Evolutionary conservation across 2,888 invertebrate genomes (phyloP).

Genomic region (Sympetrum striolatum): DNA sequence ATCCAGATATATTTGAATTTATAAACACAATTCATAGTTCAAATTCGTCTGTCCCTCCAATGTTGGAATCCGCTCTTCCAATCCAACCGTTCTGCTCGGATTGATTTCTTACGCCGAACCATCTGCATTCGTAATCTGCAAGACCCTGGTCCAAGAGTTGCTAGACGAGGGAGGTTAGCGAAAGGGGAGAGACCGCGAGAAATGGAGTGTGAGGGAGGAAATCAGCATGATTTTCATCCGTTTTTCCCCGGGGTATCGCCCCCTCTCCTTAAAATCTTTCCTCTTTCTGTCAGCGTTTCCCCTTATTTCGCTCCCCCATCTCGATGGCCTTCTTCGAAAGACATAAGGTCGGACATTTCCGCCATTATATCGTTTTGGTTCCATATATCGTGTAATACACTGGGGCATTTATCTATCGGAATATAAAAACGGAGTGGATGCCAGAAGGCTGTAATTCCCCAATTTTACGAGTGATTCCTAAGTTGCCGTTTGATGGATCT

Average conservation of each 20-base stretch:
- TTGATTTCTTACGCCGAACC: slow-evolving; percentile 32
- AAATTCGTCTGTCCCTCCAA: not conserved
- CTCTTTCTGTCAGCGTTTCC: not conserved
- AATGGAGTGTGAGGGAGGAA: slow-evolving; percentile 7
- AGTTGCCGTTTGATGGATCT: no score
- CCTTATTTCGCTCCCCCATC: not conserved
- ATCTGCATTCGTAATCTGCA: slow-evolving; percentile 32
- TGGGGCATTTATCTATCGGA: not conserved
- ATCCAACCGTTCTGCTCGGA: not conserved
- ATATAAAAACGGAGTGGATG: not conserved
- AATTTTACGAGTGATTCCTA: no score
- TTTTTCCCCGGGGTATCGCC: slow-evolving; percentile 14
- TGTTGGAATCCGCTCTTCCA: not conserved
- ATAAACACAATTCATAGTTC: not conserved
- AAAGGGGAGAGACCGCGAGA: not conserved
- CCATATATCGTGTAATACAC: not conserved
- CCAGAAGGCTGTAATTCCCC: not conserved
- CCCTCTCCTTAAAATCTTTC: not conserved
- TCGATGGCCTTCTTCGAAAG: not conserved
- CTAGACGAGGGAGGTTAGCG: not conserved
- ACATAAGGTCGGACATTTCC: not conserved
- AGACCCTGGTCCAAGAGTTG: slow-evolving; percentile 1
- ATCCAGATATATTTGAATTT: no score
- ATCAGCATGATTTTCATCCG: slow-evolving; percentile 41
- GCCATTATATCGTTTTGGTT: not conserved